Base-by-base conservation (phyloP, 2,888 invertebrate species). In the Trissolcus japonicus region DNA sequence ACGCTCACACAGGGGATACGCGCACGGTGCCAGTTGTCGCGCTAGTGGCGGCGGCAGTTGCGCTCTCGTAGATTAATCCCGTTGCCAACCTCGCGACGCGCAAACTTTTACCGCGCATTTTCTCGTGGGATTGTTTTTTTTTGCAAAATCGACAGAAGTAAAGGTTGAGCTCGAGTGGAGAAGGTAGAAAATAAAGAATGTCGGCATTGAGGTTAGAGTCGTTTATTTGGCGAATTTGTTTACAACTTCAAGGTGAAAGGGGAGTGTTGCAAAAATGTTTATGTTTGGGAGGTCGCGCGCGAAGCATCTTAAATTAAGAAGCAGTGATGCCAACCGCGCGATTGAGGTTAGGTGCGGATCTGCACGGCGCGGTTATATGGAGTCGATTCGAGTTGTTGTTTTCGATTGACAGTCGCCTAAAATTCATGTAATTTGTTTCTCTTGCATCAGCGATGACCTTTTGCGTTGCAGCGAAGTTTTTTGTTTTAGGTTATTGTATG, bases 11-110 rank as follows among this genome's bases (percentile, higher is more conserved):
- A 14, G 50, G 14, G 63, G 66, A 60, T 54, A 76, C 71, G 66
- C 76, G 62, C 69, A 76, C 72, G 62, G 29, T 60, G 68, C 68
- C 54, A 51, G 60, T 59, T 60, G 68, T 60, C 68, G 60, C 68
- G 59, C 53, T 54, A 43, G 67, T 59, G 67, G 57, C 67, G 59
- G 57, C 66, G 66, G 67, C 67, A 40, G 66, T 66, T 66, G 57
- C 51, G 57, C 66, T 57, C 65, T 25, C 50, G 66, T 6, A 29
- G 29, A 53, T 53, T 41, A 53, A 51, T 14, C 35, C 41, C 57
- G 25, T 51, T 66, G 41, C 66, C 66, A 66, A 66, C 66, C 21
- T 57, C 2, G 1, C 54, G 43, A 13, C 41, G 43, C 9, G 9
- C 17, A 35, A n/a, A 25, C 11, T 54, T 54, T 54, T 54, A 11